Evolutionary conservation across 2,797 vertebrate genomes (phyloP).

Genomic region (Natrix natrix): DNA sequence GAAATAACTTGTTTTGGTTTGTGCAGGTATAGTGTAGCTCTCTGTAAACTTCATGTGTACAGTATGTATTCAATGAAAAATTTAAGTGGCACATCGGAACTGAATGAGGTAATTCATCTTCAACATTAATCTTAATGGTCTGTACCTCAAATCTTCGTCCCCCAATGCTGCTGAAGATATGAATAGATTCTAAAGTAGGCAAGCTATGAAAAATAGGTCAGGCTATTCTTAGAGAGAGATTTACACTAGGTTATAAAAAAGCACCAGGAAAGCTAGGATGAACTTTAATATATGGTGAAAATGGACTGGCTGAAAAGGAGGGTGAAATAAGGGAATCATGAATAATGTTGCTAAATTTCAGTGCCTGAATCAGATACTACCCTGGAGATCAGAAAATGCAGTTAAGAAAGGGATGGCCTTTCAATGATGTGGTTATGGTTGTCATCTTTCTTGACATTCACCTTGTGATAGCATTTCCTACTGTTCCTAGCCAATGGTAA

Average conservation of each 20-base stretch:
- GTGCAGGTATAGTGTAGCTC: background rate
- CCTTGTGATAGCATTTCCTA: background rate
- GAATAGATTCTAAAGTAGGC: slow-evolving; percentile 22
- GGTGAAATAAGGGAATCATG: background rate
- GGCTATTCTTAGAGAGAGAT: slow-evolving; percentile 1
- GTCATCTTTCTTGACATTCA: background rate
- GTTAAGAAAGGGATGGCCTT: background rate
- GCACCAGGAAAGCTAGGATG: background rate
- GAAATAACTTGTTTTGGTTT: background rate
- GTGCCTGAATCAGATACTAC: background rate
- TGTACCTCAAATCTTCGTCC: background rate
- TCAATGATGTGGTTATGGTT: background rate
- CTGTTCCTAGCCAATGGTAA: background rate
- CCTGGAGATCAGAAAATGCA: background rate
- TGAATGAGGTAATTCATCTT: background rate
- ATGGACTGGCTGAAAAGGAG: background rate
- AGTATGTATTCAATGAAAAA: background rate
- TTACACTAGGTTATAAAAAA: slow-evolving; percentile 27
- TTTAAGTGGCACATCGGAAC: background rate
- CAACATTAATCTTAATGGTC: background rate
- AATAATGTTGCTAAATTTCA: background rate
- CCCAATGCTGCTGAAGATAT: slow-evolving; percentile 14
- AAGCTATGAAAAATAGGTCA: background rate
- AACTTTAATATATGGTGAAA: background rate
- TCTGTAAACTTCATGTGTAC: background rate